Base-by-base conservation (phyloP, 2,888 invertebrate genomes). In the Eutolmus rufibarbis region DNA sequence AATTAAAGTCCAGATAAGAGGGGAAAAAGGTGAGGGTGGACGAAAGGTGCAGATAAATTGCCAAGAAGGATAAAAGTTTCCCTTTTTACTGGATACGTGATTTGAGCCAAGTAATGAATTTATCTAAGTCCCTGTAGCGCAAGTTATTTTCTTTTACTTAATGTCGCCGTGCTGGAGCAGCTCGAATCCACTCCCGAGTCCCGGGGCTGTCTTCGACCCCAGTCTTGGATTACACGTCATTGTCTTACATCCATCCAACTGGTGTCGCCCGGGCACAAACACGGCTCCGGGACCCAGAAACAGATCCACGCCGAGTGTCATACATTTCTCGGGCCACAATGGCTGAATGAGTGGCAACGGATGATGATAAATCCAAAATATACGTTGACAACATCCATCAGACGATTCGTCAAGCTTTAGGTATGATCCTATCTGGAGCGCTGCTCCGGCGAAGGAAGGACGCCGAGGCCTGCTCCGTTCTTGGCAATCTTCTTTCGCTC, bases 101-200 rank as follows among this genome's bases (percentile, higher is more conserved):
- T 88, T 88, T 87, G 88, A 87, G 87, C 84, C 84, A 74, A 87
- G 85, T 87, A 88, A 88, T 88, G 88, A 88, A 88, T 87, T 88
- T 88, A 87, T 88, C 88, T 87, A 88, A 88, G 87, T 87, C 88
- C 88, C 88, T 88, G 43, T 77, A 82, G 37, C 46, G 74, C 43
- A 85, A 85, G 74, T 85, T 85, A 85, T 85, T 74, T 79, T 74
- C 74, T 46, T 85, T 74, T 85, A 85, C 43, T 74, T 74, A 43
- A 28, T 74, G 46, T 85, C 51, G 57, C n/a, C 31, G 37, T 37
- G 14, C 66, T 31, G 74, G 12, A 23, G 46, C 28, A 85, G 28
- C 85, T 74, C 43, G 28, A 74, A 74, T 74, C 85, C 46, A 74
- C 74, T 74, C 74, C 43, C 19, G 37, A 57, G 23, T 9, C 82